Evolutionary conservation across 2,113 vertebrate genomes (phyloP), one percentile per base, ranked within the genome.

Genomic region (Cyanistes caeruleus): DNA sequence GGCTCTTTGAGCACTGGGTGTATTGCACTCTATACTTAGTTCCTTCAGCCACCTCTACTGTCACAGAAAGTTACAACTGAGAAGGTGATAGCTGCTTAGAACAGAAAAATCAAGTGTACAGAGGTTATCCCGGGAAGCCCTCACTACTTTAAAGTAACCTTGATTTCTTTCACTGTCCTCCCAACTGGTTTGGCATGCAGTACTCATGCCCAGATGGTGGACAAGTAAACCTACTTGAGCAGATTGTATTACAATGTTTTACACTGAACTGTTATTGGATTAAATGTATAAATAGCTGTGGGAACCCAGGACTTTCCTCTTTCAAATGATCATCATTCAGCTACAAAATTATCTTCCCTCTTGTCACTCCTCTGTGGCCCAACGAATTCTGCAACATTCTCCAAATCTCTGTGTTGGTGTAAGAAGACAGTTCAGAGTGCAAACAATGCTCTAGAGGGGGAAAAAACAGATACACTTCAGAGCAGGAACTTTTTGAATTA

Each of bases 221-320:
- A 91, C 82, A 84, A 95, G 93, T 62, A 88, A 97, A 77, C 53
- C 88, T 90, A 70, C 72, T 92, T 86, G 53, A 95, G 86, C 85
- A 94, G 94, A 95, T 58, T 93, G 75, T 48, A 93, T 77, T 86
- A 75, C 82, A 69, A 46, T 51, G 83, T 90, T 95, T 82, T 91
- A 82, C 64, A 78, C 64, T 56, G 67, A 93, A 86, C 49, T 89
- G 60, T 91, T 94, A 97, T 78, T 84, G 76, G 82, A 95, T 97
- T 95, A 95, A 90, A 79, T 0, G 4, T 63, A 95, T 76, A 93
- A 94, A 91, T 64, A 96, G 84, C 78, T 90, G 65, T 94, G 92
- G 70, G 82, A 93, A 94, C 27, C 58, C 23, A 23, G 31, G 77
- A 93, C 84, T 67, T 82, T 51, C 35, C 62, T 76, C 62, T 85